Conservation (phyloP, 2,888 invertebrate species). For the Ypsolopha sequella region DNA sequence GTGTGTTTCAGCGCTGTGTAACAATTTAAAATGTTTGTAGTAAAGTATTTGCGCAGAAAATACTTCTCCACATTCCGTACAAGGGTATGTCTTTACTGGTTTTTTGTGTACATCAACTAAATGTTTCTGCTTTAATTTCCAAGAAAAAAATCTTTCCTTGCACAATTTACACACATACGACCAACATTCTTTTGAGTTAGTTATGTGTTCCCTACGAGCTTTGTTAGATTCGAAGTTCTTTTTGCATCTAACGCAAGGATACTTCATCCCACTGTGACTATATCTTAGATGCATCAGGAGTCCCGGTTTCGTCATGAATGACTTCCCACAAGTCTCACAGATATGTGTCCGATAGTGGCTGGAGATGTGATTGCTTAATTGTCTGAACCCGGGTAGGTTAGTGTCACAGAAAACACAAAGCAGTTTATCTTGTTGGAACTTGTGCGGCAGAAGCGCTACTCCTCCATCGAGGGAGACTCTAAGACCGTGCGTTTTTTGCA, state of each 20-base stretch:
- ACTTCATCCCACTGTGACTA: slow-evolving; percentile 19
- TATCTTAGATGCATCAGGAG: slow-evolving; percentile 41
- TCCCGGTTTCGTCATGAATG: slow-evolving; percentile 42
- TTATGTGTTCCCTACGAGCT: slow-evolving; percentile 29
- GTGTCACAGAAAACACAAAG: slow-evolving; percentile 31
- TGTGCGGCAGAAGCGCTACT: slow-evolving; percentile 12
- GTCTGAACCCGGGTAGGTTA: slow-evolving; percentile 36
- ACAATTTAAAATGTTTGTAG: neutral
- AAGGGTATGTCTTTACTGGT: neutral
- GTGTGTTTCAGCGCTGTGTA: slow-evolving; percentile 7
- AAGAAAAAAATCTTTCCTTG: slow-evolving; percentile 27
- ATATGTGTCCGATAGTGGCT: slow-evolving; percentile 47
- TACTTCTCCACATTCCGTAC: slow-evolving; percentile 1
- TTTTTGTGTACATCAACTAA: slow-evolving; percentile 1
- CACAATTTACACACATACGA: slow-evolving; percentile 34
- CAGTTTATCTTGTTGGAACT: slow-evolving; percentile 33
- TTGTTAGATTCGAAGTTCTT: slow-evolving; percentile 24
- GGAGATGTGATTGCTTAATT: slow-evolving; percentile 48
- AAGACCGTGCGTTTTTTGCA: slow-evolving; percentile 8
- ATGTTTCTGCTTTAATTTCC: slow-evolving; percentile 4
- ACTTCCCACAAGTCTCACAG: slow-evolving; percentile 54
- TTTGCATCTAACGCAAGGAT: slow-evolving; percentile 29
- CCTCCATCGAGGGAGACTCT: slow-evolving; percentile 8
- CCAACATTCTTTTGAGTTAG: slow-evolving; percentile 29
- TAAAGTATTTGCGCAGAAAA: neutral